Conservation (phyloP, 1,140 invertebrate species). For the Drosophila simulans region DNA sequence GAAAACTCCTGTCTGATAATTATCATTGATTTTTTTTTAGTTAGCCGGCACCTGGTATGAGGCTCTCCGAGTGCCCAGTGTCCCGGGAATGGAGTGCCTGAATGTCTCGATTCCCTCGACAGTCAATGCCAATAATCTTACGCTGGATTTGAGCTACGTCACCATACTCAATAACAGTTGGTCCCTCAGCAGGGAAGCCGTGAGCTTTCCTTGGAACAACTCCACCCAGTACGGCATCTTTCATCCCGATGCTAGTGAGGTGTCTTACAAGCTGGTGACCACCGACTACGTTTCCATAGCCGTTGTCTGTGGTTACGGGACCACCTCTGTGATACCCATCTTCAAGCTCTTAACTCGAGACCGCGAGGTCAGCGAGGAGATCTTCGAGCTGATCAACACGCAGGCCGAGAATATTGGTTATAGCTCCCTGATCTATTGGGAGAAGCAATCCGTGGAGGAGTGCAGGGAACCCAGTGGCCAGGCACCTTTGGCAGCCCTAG, state of each 20-base stretch:
- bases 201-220: conserved; percentile 47
- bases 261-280: conserved; percentile 54
- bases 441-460: conserved; percentile 39
- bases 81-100: conserved; percentile 31
- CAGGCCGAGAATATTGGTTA: neutral
- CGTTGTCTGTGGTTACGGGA: conserved; percentile 47
- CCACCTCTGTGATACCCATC: conserved; percentile 39
- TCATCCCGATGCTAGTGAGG: neutral
- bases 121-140: neutral
- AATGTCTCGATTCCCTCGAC: conserved; percentile 36
- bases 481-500: neutral
- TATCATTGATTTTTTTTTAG: neutral
- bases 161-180: conserved; percentile 7
- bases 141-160: conserved; percentile 35
- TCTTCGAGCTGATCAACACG: neutral
- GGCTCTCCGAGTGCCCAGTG: conserved; percentile 21
- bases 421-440: conserved; percentile 20
- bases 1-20: neutral
- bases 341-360: conserved; percentile 46
- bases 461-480: conserved; percentile 33
- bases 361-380: conserved; percentile 13
- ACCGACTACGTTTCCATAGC: conserved; percentile 16
- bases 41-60: conserved; percentile 57
- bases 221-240: conserved; percentile 43
- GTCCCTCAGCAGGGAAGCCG: conserved; percentile 9